Percentiles rank a stretch among this genome's conserved stretches.
Conservation (phyloP, 2,113 vertebrate genomes). For the Dryoscopus gambensis region DNA sequence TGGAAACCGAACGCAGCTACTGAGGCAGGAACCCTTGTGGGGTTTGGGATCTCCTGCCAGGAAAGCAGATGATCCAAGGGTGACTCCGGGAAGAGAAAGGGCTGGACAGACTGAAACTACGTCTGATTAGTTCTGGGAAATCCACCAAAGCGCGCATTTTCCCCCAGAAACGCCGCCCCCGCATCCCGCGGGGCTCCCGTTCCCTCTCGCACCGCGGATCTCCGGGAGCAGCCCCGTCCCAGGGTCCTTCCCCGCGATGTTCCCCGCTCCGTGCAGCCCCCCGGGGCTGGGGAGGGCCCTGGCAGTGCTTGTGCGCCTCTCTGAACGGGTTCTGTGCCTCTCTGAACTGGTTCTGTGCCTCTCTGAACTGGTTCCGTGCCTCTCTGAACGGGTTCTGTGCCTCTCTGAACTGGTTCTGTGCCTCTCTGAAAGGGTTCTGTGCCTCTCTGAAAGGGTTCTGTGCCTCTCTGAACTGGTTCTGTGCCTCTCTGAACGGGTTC, state of each 20-base stretch:
- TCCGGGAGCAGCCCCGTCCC: background rate
- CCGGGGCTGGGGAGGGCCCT: background rate
- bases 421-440: too few relatives aligned
- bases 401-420: too few relatives aligned
- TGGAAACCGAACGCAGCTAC: background rate
- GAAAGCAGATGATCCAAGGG: background rate
- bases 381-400: background rate
- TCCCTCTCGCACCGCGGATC: rapidly evolving
- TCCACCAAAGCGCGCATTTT: rapidly evolving
- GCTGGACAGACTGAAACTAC: background rate
- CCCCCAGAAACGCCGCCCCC: background rate
- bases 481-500: rapidly evolving
- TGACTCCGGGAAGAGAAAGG: rapidly evolving
- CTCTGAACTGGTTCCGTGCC: too few relatives aligned
- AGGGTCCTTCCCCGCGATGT: too few relatives aligned
- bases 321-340: too few relatives aligned
- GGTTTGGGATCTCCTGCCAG: background rate
- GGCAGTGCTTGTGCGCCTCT: background rate
- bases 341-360: too few relatives aligned
- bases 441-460: too few relatives aligned
- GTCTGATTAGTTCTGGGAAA: background rate
- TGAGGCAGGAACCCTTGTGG: background rate
- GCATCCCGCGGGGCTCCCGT: too few relatives aligned
- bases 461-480: too few relatives aligned
- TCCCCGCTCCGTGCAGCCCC: background rate